phyloP scores from a whole-genome alignment of 37 sponge, comb jelly and placozoan genomes.

The Cladorhizidae sp. region DNA sequence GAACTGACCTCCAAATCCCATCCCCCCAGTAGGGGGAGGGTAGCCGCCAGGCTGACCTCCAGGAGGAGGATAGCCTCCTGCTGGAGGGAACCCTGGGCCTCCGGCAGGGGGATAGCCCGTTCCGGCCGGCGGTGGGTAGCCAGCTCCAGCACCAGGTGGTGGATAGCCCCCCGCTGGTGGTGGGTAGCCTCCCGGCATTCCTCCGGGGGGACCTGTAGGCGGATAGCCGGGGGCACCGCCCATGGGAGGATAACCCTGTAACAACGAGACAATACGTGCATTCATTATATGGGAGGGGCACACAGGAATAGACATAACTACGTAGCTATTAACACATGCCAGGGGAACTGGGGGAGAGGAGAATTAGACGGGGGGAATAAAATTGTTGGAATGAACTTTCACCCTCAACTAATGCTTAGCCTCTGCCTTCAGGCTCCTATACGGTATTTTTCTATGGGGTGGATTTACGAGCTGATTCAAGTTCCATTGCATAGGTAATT shows the following conservation, averaged over 20 bases:
- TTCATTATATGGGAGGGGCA: too few relatives aligned
- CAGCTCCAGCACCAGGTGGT: conserved; percentile 39
- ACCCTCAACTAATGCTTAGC: too few relatives aligned
- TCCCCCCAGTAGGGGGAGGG: not conserved
- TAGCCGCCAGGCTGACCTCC: not conserved
- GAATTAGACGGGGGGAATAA: too few relatives aligned
- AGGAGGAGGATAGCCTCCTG: conserved; percentile 9
- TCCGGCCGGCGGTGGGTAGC: conserved; percentile 52
- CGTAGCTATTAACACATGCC: too few relatives aligned
- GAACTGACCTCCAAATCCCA: not conserved
- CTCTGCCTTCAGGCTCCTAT: too few relatives aligned
- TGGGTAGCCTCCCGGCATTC: conserved; percentile 31
- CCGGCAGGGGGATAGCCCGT: conserved; percentile 3
- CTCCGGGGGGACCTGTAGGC: conserved; percentile 34
- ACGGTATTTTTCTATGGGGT: too few relatives aligned
- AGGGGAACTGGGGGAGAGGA: too few relatives aligned
- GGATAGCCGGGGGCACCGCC: conserved; percentile 39
- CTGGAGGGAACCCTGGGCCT: conserved; percentile 4
- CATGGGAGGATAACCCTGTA: conserved; percentile 22
- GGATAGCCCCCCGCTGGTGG: conserved; percentile 17
- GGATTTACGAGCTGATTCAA: too few relatives aligned
- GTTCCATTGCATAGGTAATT: too few relatives aligned
- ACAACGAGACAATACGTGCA: too few relatives aligned
- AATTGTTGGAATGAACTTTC: too few relatives aligned
- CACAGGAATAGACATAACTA: too few relatives aligned